Conservation (phyloP, 2,888 invertebrate species). For the Lydus trimaculatus region DNA sequence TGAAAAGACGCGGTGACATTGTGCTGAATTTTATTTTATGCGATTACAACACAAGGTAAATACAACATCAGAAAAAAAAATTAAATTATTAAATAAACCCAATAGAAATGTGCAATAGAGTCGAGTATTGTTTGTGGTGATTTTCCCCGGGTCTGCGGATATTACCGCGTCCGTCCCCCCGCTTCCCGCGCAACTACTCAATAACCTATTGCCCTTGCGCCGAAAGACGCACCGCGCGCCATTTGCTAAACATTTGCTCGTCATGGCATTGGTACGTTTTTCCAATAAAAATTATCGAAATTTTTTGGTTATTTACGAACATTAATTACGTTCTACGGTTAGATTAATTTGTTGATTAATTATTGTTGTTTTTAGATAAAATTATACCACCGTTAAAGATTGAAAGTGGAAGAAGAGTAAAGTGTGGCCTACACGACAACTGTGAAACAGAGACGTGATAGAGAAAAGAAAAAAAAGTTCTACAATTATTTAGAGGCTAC, state of each 20-base stretch:
- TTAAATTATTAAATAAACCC: constrained; percentile 7
- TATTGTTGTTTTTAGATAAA: constrained; percentile 48
- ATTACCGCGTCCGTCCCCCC: constrained; percentile 46
- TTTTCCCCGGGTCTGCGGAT: constrained; percentile 51
- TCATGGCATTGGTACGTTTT: constrained; percentile 61
- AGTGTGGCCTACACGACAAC: constrained; percentile 46
- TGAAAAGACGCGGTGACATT: constrained; percentile 5
- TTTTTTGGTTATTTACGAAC: neutral
- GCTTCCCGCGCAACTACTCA: constrained; percentile 37
- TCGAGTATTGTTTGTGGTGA: constrained; percentile 12
- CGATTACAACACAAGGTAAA: neutral
- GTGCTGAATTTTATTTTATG: neutral
- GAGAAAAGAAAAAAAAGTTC: constrained; percentile 37
- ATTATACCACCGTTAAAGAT: constrained; percentile 51
- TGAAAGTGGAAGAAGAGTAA: too few species aligned
- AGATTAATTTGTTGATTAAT: neutral
- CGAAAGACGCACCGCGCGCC: constrained; percentile 60
- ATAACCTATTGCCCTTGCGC: constrained; percentile 56
- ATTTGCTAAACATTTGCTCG: constrained; percentile 61
- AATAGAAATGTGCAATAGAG: constrained; percentile 7
- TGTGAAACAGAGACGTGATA: neutral
- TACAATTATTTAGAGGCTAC: constrained; percentile 31
- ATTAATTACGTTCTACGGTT: too few species aligned
- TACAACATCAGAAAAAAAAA: neutral
- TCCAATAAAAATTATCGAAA: constrained; percentile 21